phyloP scores from a whole-genome alignment of 1,140 invertebrate genomes.

The Micrasema longulum region DNA sequence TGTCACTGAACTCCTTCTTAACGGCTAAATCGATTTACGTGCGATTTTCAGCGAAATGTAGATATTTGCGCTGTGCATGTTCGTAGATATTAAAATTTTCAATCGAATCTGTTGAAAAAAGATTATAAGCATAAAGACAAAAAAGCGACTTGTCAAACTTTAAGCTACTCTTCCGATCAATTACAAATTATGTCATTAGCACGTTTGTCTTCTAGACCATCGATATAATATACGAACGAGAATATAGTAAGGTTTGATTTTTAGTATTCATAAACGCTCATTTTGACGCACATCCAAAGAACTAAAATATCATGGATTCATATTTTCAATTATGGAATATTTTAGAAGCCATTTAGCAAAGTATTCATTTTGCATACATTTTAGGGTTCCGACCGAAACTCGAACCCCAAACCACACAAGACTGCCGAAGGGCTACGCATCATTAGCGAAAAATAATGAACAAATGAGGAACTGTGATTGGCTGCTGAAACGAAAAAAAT shows the following conservation, averaged over 20 bases:
- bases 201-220: neutral
- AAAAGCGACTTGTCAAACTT: too few relatives aligned
- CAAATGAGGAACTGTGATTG: constrained; percentile 27
- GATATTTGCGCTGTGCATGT: too few relatives aligned
- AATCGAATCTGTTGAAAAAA: too few relatives aligned
- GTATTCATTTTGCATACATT: constrained; percentile 13
- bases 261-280: neutral
- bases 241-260: too few relatives aligned
- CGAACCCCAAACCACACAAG: constrained; percentile 25
- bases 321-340: constrained; percentile 41
- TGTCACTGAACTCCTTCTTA: too few relatives aligned
- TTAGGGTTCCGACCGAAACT: constrained; percentile 14
- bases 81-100: too few relatives aligned
- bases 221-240: neutral
- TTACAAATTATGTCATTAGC: too few relatives aligned
- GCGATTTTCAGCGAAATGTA: too few relatives aligned
- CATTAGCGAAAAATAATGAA: constrained; percentile 69
- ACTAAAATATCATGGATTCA: neutral
- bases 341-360: constrained; percentile 29
- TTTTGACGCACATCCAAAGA: constrained; percentile 23
- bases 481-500: too few relatives aligned
- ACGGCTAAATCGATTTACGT: too few relatives aligned
- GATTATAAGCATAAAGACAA: too few relatives aligned
- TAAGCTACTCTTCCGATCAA: too few relatives aligned
- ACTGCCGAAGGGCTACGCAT: constrained; percentile 63